Evolutionary conservation across 53 echinoderm and acorn worm genomes (phyloP), one percentile per base, ranked within the genome.

Genomic region (Echinarachnius parma): DNA sequence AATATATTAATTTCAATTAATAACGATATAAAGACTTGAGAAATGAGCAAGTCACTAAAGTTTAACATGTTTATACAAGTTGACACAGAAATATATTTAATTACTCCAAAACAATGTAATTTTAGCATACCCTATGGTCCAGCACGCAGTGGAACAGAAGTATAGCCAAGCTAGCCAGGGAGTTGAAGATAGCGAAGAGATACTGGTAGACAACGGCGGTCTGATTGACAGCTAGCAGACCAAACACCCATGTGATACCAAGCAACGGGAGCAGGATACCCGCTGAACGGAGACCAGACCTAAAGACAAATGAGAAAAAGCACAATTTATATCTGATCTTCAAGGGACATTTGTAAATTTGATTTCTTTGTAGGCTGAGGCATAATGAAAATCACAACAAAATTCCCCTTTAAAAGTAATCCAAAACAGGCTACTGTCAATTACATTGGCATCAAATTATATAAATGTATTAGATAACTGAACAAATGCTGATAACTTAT

Each of bases 241-340:
- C 96, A 88, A 91, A 91, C 78, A 96, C 96, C 96, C 96, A 96
- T 18, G 96, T 91, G 80, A 90, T 91, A 25, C 96, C 91, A 16
- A 96, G 77, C 23, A 96, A 46, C 20, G 96, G 96, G 21, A 91
- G 82, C 4, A 96, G 77, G 53, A 96, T 84, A 22, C 91, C 96
- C 10, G 96, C 96, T 34, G 96, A 87, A 10, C 87, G 49, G 31
- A 96, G 53, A 16, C 96, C 91, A 48, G 91, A 81, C 82, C 96
- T 96, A 64, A 8, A 37, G 42, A n/a, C n/a, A n/a, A n/a, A n/a
- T n/a, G n/a, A n/a, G n/a, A n/a, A 39, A 39, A 39, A 39, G 7
- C 39, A 39, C 39, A 39, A 13, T 9, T 39, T 39, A 39, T 9
- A 39, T 39, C 39, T 39, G 7, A 39, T 39, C 13, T 39, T 39